A percentile compares a stretch with the other conserved stretches of the same genome.
Evolutionary conservation across 1,140 invertebrate species (phyloP).

Genomic region (Tribolium madens): DNA sequence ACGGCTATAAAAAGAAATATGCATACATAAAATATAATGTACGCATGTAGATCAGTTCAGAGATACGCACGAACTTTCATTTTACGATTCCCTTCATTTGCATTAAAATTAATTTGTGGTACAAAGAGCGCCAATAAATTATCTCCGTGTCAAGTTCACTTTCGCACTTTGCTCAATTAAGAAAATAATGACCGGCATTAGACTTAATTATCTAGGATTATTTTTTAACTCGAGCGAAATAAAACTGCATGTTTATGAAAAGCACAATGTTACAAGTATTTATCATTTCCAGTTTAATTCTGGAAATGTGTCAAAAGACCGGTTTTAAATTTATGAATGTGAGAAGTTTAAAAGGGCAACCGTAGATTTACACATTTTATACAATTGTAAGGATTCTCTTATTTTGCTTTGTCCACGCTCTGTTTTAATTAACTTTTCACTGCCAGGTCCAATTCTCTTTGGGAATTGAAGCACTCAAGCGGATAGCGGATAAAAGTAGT

Average conservation of each 20-base stretch:
- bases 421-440: constrained; percentile 36
- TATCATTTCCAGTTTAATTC: not conserved
- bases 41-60: not conserved
- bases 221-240: not conserved
- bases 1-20: not conserved
- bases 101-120: constrained; percentile 22
- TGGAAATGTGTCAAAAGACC: not conserved
- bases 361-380: constrained; percentile 28
- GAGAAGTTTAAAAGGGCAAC: constrained; percentile 8
- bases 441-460: constrained; percentile 27
- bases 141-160: constrained; percentile 10
- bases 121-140: constrained; percentile 5
- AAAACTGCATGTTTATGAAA: not conserved
- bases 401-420: constrained; percentile 21
- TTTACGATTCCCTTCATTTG: constrained; percentile 20
- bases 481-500: constrained; percentile 23
- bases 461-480: constrained; percentile 26
- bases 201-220: constrained; percentile 2
- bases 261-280: not conserved
- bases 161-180: constrained; percentile 16
- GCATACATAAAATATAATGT: constrained; percentile 2
- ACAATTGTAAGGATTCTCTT: constrained; percentile 29
- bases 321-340: constrained; percentile 2
- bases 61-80: not conserved
- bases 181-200: constrained; percentile 4